Conservation (phyloP, 2,888 invertebrate species). For the Euplagia quadripunctaria region DNA sequence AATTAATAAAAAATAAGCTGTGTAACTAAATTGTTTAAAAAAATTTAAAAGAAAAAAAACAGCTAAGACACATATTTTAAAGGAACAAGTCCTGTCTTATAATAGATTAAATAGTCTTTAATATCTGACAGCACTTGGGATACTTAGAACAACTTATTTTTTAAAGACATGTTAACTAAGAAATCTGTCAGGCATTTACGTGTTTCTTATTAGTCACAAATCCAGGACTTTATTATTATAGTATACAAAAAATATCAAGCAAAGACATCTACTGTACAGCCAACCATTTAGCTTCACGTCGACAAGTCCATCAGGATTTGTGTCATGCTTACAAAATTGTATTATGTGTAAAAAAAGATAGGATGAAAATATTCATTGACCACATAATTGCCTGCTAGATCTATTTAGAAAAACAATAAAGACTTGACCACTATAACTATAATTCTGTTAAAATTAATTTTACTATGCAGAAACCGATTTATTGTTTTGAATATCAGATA, state of each 20-base stretch:
- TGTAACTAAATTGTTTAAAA: constrained; percentile 71
- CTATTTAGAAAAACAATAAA: constrained; percentile 59
- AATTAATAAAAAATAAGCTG: constrained; percentile 81
- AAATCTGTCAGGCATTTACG: constrained; percentile 58
- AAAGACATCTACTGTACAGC: constrained; percentile 82
- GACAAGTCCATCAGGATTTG: constrained; percentile 44
- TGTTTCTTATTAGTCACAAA: constrained; percentile 45
- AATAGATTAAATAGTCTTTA: constrained; percentile 21
- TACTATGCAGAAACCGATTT: background rate
- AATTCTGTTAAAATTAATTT: background rate
- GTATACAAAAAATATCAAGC: constrained; percentile 78
- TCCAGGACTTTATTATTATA: constrained; percentile 51
- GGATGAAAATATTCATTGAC: constrained; percentile 16
- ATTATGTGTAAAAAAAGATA: background rate
- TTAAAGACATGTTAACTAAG: constrained; percentile 76
- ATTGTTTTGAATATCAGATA: background rate
- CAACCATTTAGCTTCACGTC: constrained; percentile 73
- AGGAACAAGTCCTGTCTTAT: constrained; percentile 45
- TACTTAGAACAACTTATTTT: constrained; percentile 82
- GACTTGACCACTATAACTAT: constrained; percentile 59
- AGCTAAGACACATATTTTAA: constrained; percentile 61
- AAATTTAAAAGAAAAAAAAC: constrained; percentile 50
- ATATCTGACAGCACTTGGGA: constrained; percentile 61
- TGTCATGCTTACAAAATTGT: constrained; percentile 9
- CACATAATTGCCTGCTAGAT: constrained; percentile 63